Percentiles rank a stretch among this genome's conserved stretches.
Evolutionary conservation across 2,888 invertebrate genomes (phyloP).

Genomic region (Molanna angustata): DNA sequence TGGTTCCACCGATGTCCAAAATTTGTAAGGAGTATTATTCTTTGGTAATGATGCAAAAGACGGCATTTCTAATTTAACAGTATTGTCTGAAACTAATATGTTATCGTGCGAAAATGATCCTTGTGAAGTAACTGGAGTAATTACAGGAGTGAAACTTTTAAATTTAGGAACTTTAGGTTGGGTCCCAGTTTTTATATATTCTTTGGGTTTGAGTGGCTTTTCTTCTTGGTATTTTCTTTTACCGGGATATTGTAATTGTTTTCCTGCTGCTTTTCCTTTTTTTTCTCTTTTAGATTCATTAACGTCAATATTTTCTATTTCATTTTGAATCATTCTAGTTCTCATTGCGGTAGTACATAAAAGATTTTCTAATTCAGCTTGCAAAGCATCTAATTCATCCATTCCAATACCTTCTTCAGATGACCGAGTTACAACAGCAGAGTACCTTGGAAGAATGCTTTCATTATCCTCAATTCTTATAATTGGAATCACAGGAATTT

Average conservation of each 20-base stretch:
- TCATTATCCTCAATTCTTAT: slow-evolving; percentile 69
- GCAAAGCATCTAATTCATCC: slow-evolving; percentile 85
- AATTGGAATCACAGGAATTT: slow-evolving; percentile 56
- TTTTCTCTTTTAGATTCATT: slow-evolving; percentile 55
- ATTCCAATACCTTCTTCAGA: slow-evolving; percentile 77
- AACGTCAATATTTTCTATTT: slow-evolving; percentile 67
- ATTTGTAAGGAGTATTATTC: slow-evolving; percentile 91
- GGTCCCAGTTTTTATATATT: slow-evolving; percentile 49
- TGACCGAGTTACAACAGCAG: slow-evolving; percentile 62
- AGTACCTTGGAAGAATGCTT: slow-evolving; percentile 64
- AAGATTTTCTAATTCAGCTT: slow-evolving; percentile 82
- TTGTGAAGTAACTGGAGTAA: slow-evolving; percentile 46
- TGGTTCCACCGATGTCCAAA: slow-evolving; percentile 93
- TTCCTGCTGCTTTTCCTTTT: slow-evolving; percentile 53
- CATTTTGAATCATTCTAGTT: slow-evolving; percentile 72
- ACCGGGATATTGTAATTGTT: slow-evolving; percentile 54
- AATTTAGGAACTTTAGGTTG: slow-evolving; percentile 60
- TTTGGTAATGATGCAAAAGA: slow-evolving; percentile 69
- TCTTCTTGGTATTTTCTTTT: slow-evolving; percentile 58
- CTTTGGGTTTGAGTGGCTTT: slow-evolving; percentile 57
- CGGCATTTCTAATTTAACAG: slow-evolving; percentile 61
- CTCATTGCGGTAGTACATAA: slow-evolving; percentile 80
- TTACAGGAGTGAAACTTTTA: slow-evolving; percentile 51
- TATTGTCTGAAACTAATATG: slow-evolving; percentile 48
- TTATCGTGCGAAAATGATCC: slow-evolving; percentile 48